Evolutionary conservation across 1,140 invertebrate species (phyloP).

Genomic region (Linepithema humile): DNA sequence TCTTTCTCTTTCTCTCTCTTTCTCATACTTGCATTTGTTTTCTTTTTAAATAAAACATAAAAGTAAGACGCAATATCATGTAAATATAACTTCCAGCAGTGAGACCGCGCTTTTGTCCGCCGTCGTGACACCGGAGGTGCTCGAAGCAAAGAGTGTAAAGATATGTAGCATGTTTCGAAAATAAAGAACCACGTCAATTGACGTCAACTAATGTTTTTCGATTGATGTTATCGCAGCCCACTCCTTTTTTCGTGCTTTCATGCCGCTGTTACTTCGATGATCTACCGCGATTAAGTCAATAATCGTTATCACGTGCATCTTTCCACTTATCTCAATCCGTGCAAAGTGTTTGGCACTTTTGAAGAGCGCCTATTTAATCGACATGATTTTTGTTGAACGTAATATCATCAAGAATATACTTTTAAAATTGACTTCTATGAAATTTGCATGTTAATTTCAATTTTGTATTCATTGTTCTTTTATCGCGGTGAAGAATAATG

Average conservation of each 20-base stretch:
- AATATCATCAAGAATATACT: background rate
- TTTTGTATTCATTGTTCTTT: background rate
- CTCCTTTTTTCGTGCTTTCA: background rate
- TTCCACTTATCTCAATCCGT: background rate
- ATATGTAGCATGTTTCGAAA: constrained; percentile 10
- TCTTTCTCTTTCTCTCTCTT: no score
- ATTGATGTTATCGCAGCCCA: background rate
- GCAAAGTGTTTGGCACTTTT: background rate
- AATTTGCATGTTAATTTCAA: background rate
- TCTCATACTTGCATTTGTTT: background rate
- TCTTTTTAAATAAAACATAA: no score
- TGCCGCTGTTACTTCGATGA: background rate
- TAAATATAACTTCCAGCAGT: background rate
- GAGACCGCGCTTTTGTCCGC: background rate
- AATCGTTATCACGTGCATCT: constrained; percentile 27
- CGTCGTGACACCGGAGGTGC: background rate
- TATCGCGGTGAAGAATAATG: background rate
- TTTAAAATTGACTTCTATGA: no score
- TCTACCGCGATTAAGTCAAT: constrained; percentile 24
- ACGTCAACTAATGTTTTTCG: constrained; percentile 49
- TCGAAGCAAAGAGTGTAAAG: background rate
- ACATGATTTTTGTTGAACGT: background rate
- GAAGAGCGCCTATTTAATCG: background rate
- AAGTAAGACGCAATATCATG: no score
- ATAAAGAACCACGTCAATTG: constrained; percentile 31